Percentiles rank a stretch among this genome's conserved stretches.
Evolutionary conservation across 2,888 invertebrate genomes (phyloP).

Genomic region (Leistus spinibarbis): DNA sequence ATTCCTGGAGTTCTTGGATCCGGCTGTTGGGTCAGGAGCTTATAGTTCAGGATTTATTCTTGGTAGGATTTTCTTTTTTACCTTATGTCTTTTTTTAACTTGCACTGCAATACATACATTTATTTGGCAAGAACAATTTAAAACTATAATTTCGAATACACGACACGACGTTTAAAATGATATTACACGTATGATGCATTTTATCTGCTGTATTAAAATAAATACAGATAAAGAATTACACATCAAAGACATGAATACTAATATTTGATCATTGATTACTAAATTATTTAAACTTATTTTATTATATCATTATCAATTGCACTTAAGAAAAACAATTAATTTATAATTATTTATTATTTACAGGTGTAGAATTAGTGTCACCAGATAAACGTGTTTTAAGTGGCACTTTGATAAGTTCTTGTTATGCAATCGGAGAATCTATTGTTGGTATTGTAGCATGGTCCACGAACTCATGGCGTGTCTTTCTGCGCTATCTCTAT

Average conservation of each 20-base stretch:
- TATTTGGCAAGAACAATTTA: too few species aligned
- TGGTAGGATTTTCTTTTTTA: constrained; percentile 58
- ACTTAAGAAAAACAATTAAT: not conserved
- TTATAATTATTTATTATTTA: constrained; percentile 49
- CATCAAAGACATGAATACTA: not conserved
- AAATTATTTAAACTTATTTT: constrained; percentile 15
- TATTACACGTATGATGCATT: not conserved
- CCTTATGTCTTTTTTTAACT: not conserved
- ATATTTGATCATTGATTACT: not conserved
- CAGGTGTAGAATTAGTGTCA: constrained; percentile 78
- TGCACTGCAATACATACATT: not conserved
- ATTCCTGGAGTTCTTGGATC: constrained; percentile 73
- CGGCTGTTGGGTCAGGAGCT: constrained; percentile 70
- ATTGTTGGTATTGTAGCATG: constrained; percentile 71
- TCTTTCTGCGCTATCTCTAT: constrained; percentile 59
- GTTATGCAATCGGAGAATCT: constrained; percentile 74
- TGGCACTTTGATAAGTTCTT: constrained; percentile 72
- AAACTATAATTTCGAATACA: too few species aligned
- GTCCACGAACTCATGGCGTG: constrained; percentile 71
- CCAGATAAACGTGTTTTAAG: constrained; percentile 74
- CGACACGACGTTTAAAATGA: too few species aligned
- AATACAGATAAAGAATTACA: not conserved
- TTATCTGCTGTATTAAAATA: not conserved
- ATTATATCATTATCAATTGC: not conserved
- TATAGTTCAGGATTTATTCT: constrained; percentile 76